Percentiles rank a stretch among this genome's conserved stretches.
These are phyloP conservation scores for Semotilus atromaculatus DNA, from an alignment of 2,797 vertebrate species.

Conservation along the genomic window DNA sequence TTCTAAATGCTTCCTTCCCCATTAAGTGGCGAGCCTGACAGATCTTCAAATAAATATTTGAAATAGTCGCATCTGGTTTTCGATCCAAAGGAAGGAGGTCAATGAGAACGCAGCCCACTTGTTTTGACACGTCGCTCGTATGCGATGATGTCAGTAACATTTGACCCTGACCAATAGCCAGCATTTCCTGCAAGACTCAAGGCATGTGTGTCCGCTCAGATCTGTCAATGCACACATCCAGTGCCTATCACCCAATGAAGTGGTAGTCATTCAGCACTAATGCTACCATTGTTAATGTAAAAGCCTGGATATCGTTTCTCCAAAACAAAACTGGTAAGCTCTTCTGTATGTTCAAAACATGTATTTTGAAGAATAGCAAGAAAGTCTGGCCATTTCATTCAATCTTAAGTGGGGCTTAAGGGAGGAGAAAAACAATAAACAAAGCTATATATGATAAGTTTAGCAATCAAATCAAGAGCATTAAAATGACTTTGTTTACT, in stretches of 20 bases:
- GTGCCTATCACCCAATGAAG: constrained; percentile 29
- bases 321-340: constrained; percentile 37
- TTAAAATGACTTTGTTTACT: constrained; percentile 24
- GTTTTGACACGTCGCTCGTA: constrained; percentile 31
- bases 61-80: constrained; percentile 45
- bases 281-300: constrained; percentile 18
- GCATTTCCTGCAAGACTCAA: constrained; percentile 42
- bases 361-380: neutral
- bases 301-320: constrained; percentile 1
- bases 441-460: neutral
- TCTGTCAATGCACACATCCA: constrained; percentile 48
- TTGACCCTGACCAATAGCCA: constrained; percentile 40
- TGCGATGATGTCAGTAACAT: constrained; percentile 38
- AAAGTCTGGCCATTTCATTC: constrained; percentile 9
- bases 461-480: constrained; percentile 25
- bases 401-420: neutral
- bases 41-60: constrained; percentile 46
- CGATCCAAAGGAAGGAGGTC: constrained; percentile 28
- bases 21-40: constrained; percentile 36
- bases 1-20: constrained; percentile 38
- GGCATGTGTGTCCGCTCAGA: constrained; percentile 46
- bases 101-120: constrained; percentile 23
- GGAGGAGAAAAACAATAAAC: constrained; percentile 20
- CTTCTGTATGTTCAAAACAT: constrained; percentile 9
- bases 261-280: constrained; percentile 31